Percentiles rank a stretch among this genome's conserved stretches.
phyloP scores from a whole-genome alignment of 2,113 vertebrate species.

The Xiphophorus hellerii region DNA sequence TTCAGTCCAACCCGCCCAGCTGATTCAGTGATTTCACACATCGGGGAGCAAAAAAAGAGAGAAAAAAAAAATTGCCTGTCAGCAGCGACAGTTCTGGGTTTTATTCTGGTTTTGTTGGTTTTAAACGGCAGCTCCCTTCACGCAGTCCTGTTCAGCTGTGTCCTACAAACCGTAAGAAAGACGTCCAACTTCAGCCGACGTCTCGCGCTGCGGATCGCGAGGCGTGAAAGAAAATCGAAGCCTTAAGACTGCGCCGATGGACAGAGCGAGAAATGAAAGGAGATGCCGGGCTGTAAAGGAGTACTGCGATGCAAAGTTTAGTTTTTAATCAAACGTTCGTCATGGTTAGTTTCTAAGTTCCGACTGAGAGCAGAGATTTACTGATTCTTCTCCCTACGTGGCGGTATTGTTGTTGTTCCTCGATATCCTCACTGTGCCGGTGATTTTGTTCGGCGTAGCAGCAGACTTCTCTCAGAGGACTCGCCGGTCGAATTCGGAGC shows the following conservation, averaged over 20 bases:
- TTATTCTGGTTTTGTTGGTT: slow-evolving; percentile 42
- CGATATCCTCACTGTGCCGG: slow-evolving; percentile 66
- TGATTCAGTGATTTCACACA: slow-evolving; percentile 41
- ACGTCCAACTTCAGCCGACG: slow-evolving; percentile 60
- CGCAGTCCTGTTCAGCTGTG: slow-evolving; percentile 56
- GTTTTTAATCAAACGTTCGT: slow-evolving; percentile 68
- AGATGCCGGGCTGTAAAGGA: slow-evolving; percentile 53
- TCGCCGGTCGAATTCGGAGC: slow-evolving; percentile 54
- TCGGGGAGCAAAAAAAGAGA: not conserved
- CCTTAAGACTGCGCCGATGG: slow-evolving; percentile 60
- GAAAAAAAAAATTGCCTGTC: slow-evolving; percentile 16
- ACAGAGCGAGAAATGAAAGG: slow-evolving; percentile 50
- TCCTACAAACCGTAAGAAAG: slow-evolving; percentile 60
- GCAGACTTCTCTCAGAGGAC: slow-evolving; percentile 71
- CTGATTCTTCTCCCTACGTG: slow-evolving; percentile 65
- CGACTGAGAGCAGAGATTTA: slow-evolving; percentile 42
- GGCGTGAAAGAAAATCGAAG: slow-evolving; percentile 52
- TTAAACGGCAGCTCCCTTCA: slow-evolving; percentile 71
- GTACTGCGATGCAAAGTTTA: slow-evolving; percentile 70
- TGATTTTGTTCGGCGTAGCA: slow-evolving; percentile 55
- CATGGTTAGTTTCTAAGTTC: slow-evolving; percentile 63
- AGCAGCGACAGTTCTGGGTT: slow-evolving; percentile 27
- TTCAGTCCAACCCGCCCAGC: slow-evolving; percentile 43
- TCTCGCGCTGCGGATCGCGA: slow-evolving; percentile 54
- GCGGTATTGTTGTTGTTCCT: slow-evolving; percentile 75